Conservation (phyloP, 2,797 vertebrate species). For the Stomatorhinus walkeri region DNA sequence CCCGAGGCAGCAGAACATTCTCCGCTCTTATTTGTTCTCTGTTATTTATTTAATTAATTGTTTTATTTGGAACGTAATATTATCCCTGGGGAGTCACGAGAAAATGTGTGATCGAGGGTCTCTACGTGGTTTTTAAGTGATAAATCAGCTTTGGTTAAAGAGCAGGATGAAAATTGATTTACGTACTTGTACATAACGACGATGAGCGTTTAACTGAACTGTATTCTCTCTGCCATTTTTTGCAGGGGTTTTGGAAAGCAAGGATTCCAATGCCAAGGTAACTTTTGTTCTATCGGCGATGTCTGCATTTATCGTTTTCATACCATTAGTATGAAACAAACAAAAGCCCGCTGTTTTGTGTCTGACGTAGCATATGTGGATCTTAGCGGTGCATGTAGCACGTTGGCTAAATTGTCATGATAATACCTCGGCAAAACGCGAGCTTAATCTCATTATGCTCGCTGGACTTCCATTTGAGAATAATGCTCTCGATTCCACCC, state of each 20-base stretch:
- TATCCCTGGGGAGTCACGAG: not conserved
- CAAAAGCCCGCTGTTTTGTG: not conserved
- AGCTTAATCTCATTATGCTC: not conserved
- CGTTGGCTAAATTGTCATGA: not conserved
- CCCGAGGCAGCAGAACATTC: not conserved
- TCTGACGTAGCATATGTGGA: not conserved
- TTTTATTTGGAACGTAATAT: not conserved
- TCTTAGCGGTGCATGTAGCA: not conserved
- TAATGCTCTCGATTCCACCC: not conserved
- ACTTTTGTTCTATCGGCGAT: slow-evolving; percentile 16
- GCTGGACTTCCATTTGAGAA: not conserved
- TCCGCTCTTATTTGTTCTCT: not conserved
- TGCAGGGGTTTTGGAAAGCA: slow-evolving; percentile 97
- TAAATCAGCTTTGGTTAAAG: not conserved
- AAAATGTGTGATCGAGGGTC: not conserved
- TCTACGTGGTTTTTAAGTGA: not conserved
- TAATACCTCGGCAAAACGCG: not conserved
- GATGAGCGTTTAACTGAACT: not conserved
- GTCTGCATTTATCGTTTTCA: not conserved
- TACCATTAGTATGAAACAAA: not conserved
- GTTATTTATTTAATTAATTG: not conserved
- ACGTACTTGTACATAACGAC: not conserved
- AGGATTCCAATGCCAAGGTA: slow-evolving; percentile 99
- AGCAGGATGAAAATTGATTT: not conserved
- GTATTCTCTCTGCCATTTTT: slow-evolving; percentile 35